Evolutionary conservation across 2,888 invertebrate species (phyloP).

Genomic region (Chloroclysta siterata): DNA sequence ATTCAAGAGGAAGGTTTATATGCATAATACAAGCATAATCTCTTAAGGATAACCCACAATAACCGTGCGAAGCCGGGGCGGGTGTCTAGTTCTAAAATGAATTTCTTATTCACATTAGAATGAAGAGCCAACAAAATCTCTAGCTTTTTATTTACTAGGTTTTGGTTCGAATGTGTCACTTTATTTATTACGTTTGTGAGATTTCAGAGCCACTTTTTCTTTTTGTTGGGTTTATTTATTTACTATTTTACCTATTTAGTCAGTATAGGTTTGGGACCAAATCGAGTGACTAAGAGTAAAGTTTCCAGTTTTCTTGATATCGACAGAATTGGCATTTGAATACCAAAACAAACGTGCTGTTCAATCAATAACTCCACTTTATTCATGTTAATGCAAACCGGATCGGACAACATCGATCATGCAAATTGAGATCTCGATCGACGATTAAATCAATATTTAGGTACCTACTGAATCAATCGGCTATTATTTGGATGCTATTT

Average conservation of each 20-base stretch:
- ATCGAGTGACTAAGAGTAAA: conserved; percentile 2
- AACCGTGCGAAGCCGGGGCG: too few relatives aligned
- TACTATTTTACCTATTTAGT: too few relatives aligned
- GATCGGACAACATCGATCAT: conserved; percentile 45
- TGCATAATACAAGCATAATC: too few relatives aligned
- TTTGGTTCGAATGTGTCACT: too few relatives aligned
- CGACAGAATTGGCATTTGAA: conserved; percentile 48
- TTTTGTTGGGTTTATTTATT: neutral
- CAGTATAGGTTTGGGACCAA: neutral
- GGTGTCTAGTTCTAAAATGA: too few relatives aligned
- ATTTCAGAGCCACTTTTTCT: neutral
- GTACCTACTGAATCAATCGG: neutral
- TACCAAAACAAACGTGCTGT: conserved; percentile 62
- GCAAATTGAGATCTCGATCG: conserved; percentile 35
- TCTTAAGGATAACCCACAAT: too few relatives aligned
- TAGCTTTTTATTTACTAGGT: too few relatives aligned
- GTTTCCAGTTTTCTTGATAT: conserved; percentile 49
- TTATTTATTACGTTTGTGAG: too few relatives aligned
- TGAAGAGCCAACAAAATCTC: too few relatives aligned
- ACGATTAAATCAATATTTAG: conserved; percentile 2
- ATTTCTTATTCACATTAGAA: too few relatives aligned
- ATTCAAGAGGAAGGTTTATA: too few relatives aligned
- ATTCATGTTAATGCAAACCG: conserved; percentile 58
- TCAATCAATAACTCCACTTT: conserved; percentile 54
- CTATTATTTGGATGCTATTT: neutral